Base-by-base conservation (phyloP, 2,888 invertebrate genomes). In the Thecophora atra region DNA sequence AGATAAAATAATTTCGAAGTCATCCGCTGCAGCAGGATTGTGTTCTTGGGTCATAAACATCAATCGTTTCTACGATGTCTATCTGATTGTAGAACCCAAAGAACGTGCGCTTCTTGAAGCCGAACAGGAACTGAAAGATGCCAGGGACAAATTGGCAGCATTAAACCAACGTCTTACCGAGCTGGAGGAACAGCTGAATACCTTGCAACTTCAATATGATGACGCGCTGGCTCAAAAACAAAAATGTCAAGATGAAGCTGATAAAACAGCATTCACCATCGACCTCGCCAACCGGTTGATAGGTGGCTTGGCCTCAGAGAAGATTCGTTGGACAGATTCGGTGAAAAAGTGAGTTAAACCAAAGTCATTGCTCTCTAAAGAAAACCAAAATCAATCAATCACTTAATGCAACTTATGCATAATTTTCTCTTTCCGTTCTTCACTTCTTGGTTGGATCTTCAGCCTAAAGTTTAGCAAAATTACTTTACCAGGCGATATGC, bases 41-140 rank as follows among this genome's bases (percentile, higher is more conserved):
- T 97, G 97, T 82, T 92, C 96, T 1, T 98, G 98, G 97, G 97
- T 95, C 2, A 92, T 96, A 77, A 98, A 98, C 86, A 96, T 98
- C 77, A 81, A 94, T 83, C 93, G 90, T 79, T 97, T 95, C 87
- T 94, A 95, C 87, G 93, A 94, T 70, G 95, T 98, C 37, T 97
- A 93, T 86, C 93, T 94, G 74, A 93, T 95, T 47, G 97, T 98
- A 0, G 96, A 97, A 84, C 98, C 98, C 24, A 96, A 98, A 82
- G 89, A 97, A 80, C 89, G 91, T 72, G 97, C 98, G 2, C 89
- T 98, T 30, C 91, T 91, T 24, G 92, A 92, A 73, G 97, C 97
- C 17, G 96, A 96, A 81, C 90, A 91, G 2, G 96, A 97, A 80
- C 86, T 97, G 60, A 90, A 91, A 73, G 93, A 92, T 64, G 97